Percentiles rank a stretch among this genome's conserved stretches.
phyloP scores from a whole-genome alignment of 2,888 invertebrate genomes.

The Tipula lateralis region DNA sequence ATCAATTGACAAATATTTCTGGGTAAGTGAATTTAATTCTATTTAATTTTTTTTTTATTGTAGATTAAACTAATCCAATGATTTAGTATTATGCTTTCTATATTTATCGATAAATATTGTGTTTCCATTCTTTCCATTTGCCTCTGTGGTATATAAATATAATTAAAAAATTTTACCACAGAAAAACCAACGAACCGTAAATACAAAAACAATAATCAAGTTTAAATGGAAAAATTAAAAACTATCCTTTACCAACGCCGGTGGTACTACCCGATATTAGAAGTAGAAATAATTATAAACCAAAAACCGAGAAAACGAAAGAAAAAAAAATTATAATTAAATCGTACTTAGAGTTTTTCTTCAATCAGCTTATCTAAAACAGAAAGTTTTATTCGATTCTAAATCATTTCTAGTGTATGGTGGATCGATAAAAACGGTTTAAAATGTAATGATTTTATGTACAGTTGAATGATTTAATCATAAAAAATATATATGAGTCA shows the following conservation, averaged over 20 bases:
- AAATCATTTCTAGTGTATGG: neutral
- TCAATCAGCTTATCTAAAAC: neutral
- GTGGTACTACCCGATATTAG: neutral
- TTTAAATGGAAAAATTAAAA: neutral
- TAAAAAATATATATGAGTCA: neutral
- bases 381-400: neutral
- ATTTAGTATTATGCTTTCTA: neutral
- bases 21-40: constrained; percentile 50
- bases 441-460: neutral
- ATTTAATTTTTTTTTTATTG: constrained; percentile 29
- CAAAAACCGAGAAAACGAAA: neutral
- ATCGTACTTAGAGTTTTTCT: neutral
- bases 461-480: constrained; percentile 11
- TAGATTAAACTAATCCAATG: neutral
- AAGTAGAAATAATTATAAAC: neutral
- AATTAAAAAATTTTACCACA: neutral
- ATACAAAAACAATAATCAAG: neutral
- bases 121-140: neutral
- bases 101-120: neutral
- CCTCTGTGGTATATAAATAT: neutral
- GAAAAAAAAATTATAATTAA: neutral
- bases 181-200: neutral
- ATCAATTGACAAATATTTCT: constrained; percentile 56
- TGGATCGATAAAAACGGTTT: neutral
- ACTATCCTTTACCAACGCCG: neutral